A percentile compares a stretch with the other conserved stretches of the same genome.
Evolutionary conservation across 2,797 vertebrate species (phyloP).

Genomic region (Eulemur mongoz): DNA sequence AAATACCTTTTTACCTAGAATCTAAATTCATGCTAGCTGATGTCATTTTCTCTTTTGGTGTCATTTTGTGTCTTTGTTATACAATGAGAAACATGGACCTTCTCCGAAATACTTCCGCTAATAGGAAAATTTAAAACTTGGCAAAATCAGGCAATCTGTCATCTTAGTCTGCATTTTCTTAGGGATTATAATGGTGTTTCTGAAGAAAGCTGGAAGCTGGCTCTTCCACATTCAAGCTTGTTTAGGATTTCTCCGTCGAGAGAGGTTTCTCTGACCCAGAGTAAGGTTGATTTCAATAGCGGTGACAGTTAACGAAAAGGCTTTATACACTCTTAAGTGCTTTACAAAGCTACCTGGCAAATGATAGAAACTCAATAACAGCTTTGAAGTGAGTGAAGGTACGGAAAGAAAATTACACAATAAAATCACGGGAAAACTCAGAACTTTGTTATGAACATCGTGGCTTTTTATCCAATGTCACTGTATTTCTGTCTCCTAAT

Average conservation of each 20-base stretch:
- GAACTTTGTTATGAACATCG: rapidly evolving
- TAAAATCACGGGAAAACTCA: not conserved
- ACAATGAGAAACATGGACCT: conserved; percentile 53
- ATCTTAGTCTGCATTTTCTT: conserved; percentile 49
- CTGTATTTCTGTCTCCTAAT: not conserved
- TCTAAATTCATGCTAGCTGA: conserved; percentile 62
- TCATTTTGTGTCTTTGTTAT: conserved; percentile 57
- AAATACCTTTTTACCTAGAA: conserved; percentile 65
- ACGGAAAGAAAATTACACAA: not conserved
- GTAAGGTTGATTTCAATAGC: not conserved
- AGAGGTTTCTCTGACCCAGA: not conserved
- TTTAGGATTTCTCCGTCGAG: not conserved
- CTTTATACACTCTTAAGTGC: not conserved
- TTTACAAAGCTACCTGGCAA: not conserved
- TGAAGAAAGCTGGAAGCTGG: not conserved
- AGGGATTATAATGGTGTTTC: conserved; percentile 10
- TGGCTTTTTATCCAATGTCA: not conserved
- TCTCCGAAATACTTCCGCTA: conserved; percentile 67
- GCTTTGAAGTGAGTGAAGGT: not conserved
- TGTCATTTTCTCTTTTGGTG: conserved; percentile 61
- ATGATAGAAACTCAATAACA: not conserved
- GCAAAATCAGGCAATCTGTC: conserved; percentile 56
- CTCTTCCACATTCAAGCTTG: conserved; percentile 59
- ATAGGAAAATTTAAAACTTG: conserved; percentile 61
- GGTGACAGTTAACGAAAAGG: not conserved